A percentile compares a stretch with the other conserved stretches of the same genome.
These are phyloP conservation scores for Brachionus paranguensis DNA, from an alignment of 1,140 invertebrate species.

Conservation along the genomic window DNA sequence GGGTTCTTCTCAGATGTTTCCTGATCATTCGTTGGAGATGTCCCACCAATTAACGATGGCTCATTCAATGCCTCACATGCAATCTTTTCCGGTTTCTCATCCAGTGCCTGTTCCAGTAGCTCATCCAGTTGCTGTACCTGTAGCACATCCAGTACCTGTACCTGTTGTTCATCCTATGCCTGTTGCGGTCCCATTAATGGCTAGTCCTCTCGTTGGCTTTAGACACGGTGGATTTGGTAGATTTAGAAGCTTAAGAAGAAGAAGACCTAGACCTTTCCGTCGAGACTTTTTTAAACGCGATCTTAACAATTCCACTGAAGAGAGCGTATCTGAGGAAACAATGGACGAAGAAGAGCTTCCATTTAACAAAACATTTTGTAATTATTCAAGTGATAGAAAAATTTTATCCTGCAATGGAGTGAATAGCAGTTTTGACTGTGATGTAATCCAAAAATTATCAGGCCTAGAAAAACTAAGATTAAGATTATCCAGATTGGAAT, in stretches of 20 bases:
- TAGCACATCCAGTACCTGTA: background rate
- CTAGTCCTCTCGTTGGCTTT: background rate
- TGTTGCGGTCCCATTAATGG: background rate
- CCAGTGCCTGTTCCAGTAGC: background rate
- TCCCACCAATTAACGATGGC: background rate
- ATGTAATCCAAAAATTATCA: background rate
- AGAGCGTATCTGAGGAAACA: background rate
- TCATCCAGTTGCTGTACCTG: background rate
- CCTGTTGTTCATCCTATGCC: background rate
- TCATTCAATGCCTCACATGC: background rate
- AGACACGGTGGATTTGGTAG: background rate
- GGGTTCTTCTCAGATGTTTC: background rate
- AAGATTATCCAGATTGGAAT: background rate
- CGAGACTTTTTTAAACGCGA: background rate
- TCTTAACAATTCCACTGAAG: background rate
- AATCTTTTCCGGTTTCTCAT: background rate
- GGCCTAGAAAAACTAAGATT: conserved; percentile 4
- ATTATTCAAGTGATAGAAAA: conserved; percentile 19
- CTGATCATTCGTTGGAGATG: background rate
- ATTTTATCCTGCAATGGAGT: conserved; percentile 12
- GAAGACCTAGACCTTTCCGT: background rate
- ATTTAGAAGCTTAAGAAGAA: background rate
- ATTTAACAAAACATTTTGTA: background rate
- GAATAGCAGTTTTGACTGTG: conserved; percentile 9
- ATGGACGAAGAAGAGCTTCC: background rate